Evolutionary conservation across 1,140 invertebrate genomes (phyloP).

Genomic region (Brachionus paranguensis): DNA sequence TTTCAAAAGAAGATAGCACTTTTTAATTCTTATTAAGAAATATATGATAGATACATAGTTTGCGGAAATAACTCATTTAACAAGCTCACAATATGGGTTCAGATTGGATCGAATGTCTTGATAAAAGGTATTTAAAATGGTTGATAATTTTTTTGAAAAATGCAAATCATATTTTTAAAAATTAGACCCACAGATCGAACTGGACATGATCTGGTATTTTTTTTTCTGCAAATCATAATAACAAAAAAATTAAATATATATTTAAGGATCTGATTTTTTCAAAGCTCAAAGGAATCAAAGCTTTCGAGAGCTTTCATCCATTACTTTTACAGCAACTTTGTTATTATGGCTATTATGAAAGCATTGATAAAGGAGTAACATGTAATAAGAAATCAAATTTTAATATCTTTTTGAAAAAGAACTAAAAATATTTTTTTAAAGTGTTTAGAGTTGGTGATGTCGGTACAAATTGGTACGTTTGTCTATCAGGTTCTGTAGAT

Average conservation of each 20-base stretch:
- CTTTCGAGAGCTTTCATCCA: constrained; percentile 65
- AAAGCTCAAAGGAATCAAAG: constrained; percentile 57
- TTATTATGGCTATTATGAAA: constrained; percentile 68
- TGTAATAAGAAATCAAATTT: constrained; percentile 59
- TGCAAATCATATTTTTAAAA: not conserved
- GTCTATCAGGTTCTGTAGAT: constrained; percentile 66
- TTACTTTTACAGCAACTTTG: constrained; percentile 69
- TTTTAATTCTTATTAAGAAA: not conserved
- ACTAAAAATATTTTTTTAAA: constrained; percentile 54
- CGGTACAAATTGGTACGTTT: constrained; percentile 71
- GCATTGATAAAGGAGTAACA: constrained; percentile 70
- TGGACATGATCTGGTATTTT: constrained; percentile 61
- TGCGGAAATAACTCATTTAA: not conserved
- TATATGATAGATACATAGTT: not conserved
- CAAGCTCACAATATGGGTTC: constrained; percentile 41
- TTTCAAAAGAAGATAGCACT: not conserved
- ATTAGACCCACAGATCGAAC: constrained; percentile 66
- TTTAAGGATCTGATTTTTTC: constrained; percentile 53
- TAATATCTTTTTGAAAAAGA: not conserved
- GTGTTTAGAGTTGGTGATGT: constrained; percentile 71
- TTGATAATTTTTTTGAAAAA: no score
- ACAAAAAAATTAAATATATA: not conserved
- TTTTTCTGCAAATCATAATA: not conserved
- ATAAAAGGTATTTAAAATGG: constrained; percentile 42
- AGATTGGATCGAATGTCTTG: constrained; percentile 44